Evolutionary conservation across 2,797 vertebrate species (phyloP).

Genomic region (Gallirallus australis): DNA sequence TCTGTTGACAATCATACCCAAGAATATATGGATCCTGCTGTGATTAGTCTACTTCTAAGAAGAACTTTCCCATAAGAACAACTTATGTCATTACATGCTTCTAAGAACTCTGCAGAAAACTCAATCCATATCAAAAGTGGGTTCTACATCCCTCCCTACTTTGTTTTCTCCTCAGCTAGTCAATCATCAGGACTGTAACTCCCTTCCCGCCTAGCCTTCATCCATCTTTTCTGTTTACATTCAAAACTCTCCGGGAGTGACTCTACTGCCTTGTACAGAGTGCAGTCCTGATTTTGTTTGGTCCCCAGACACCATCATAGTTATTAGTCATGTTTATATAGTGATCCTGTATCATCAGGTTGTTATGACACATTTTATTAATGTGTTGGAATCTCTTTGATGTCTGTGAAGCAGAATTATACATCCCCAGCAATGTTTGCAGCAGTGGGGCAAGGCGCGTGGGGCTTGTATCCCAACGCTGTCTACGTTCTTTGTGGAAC

Average conservation of each 20-base stretch:
- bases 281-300: background rate
- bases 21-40: background rate
- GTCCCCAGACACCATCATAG: background rate
- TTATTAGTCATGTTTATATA: background rate
- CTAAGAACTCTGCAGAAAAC: background rate
- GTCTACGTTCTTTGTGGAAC: background rate
- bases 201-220: background rate
- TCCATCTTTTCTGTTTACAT: background rate
- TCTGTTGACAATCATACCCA: background rate
- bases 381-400: background rate
- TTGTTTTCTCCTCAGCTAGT: accelerated
- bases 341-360: background rate
- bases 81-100: background rate
- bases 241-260: background rate
- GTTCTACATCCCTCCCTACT: background rate
- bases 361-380: background rate
- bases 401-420: background rate
- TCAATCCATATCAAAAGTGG: background rate
- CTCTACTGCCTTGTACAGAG: background rate
- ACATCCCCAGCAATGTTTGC: background rate
- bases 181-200: background rate
- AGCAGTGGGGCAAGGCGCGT: background rate
- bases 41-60: background rate
- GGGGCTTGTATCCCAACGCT: accelerated
- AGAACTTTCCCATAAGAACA: background rate